Evolutionary conservation across 2,113 vertebrate genomes (phyloP).

Genomic region (Pionites leucogaster): DNA sequence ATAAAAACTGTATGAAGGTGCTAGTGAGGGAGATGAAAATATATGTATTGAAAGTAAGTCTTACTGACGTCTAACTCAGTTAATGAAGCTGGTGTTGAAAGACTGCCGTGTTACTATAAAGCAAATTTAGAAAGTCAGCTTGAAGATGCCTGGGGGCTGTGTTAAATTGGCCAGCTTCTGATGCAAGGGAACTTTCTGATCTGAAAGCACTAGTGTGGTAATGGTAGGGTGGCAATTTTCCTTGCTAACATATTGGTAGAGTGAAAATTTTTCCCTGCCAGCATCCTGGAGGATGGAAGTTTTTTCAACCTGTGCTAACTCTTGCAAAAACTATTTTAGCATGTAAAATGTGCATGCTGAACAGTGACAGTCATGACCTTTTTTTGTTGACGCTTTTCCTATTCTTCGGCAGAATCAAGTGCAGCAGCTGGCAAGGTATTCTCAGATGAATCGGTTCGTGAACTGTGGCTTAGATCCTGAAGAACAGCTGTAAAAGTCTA

Average conservation of each 20-base stretch:
- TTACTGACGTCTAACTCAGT: not conserved
- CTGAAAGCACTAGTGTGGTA: not conserved
- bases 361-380: not conserved
- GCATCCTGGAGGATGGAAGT: not conserved
- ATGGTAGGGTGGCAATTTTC: rapidly evolving
- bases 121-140: not conserved
- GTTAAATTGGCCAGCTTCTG: not conserved
- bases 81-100: not conserved
- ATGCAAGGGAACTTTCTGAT: not conserved
- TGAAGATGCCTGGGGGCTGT: not conserved
- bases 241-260: not conserved
- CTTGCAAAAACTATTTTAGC: not conserved
- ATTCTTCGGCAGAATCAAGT: not conserved
- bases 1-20: not conserved
- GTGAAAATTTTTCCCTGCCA: not conserved
- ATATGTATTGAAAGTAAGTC: not conserved
- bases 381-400: not conserved
- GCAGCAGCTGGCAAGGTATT: not conserved
- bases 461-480: not conserved
- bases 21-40: not conserved
- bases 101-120: not conserved
- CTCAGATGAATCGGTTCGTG: not conserved
- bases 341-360: not conserved
- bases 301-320: not conserved
- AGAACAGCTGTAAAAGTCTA: not conserved